A percentile compares a stretch with the other conserved stretches of the same genome.
These are phyloP conservation scores for Tetrapedia diversipes DNA, from an alignment of 2,888 invertebrate species.

Conservation along the genomic window DNA sequence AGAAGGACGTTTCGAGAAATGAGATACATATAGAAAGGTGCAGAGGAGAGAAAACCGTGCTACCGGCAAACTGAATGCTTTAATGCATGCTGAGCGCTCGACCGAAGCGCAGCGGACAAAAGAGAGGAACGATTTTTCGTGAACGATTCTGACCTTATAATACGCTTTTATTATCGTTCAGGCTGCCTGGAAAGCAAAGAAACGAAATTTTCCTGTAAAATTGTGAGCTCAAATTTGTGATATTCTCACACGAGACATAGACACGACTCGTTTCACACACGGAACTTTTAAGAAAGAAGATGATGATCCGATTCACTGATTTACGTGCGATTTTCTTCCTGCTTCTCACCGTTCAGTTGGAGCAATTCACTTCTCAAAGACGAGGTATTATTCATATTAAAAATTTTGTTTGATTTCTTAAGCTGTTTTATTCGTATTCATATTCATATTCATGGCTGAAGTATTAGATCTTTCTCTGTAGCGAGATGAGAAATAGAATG, in stretches of 20 bases:
- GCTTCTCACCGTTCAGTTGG: constrained; percentile 52
- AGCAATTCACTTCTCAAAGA: constrained; percentile 34
- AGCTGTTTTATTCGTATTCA: neutral
- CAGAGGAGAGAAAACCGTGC: constrained; percentile 67
- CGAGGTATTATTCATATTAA: constrained; percentile 47
- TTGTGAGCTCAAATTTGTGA: constrained; percentile 8
- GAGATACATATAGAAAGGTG: constrained; percentile 67
- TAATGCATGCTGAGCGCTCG: constrained; percentile 68
- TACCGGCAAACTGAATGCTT: constrained; percentile 60
- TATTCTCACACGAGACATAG: neutral
- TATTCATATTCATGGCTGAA: too few relatives aligned
- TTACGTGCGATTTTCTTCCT: constrained; percentile 35
- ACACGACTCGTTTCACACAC: constrained; percentile 4
- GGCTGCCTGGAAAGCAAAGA: neutral
- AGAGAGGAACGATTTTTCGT: constrained; percentile 9
- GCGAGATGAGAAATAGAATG: neutral
- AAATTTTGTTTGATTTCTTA: neutral
- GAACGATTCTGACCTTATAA: neutral
- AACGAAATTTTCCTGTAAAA: neutral
- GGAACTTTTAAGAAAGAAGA: constrained; percentile 35
- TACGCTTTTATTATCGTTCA: neutral
- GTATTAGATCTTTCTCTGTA: neutral
- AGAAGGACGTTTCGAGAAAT: constrained; percentile 45
- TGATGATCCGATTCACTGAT: constrained; percentile 50
- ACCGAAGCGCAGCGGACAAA: constrained; percentile 46